Evolutionary conservation across 2,888 invertebrate genomes (phyloP), one percentile per base, ranked within the genome.

Genomic region (Pachliopta kotzebuea): DNA sequence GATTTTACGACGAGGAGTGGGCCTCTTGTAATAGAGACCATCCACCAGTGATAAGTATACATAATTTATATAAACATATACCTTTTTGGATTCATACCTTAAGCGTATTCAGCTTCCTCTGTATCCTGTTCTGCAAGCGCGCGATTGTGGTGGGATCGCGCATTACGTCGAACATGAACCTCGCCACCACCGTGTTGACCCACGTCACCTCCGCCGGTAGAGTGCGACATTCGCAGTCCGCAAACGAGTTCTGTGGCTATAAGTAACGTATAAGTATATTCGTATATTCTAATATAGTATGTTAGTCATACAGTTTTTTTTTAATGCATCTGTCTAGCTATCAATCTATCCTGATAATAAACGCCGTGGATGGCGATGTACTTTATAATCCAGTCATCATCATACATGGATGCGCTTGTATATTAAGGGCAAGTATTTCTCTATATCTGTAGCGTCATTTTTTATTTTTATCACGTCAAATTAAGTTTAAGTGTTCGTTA

Each of bases 51-150:
- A 37, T 37, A 37, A 31, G 1, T 11, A 14, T 14, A 37, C 11
- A 14, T 11, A 37, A 37, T 14, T 37, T 14, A 14, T 11, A 37
- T 14, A 37, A 26, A n/a, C n/a, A 14, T 42, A 17, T 17, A 17
- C 14, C 4, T 42, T 1, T 42, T n/a, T 45, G n/a, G 45, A n/a
- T 6, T 45, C 18, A 45, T 78, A 96, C 95, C 90, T 96, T 97
- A 71, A 98, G 95, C 66, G 96, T 96, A 66, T 95, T 94, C 2
- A 98, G 91, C 88, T 98, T 98, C 77, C 95, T 94, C 86, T 98
- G 97, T 78, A 98, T 95, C 78, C 95, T 94, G 60, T 95, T 94
- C 79, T 95, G 95, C 49, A 98, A 93, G 68, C 94, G 92, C 64
- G 92, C 91, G 49, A 94, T 94, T 90, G 96, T 96, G 66, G 88